Conservation (phyloP, 2,797 vertebrate species). For the Chiroxiphia lanceolata region DNA sequence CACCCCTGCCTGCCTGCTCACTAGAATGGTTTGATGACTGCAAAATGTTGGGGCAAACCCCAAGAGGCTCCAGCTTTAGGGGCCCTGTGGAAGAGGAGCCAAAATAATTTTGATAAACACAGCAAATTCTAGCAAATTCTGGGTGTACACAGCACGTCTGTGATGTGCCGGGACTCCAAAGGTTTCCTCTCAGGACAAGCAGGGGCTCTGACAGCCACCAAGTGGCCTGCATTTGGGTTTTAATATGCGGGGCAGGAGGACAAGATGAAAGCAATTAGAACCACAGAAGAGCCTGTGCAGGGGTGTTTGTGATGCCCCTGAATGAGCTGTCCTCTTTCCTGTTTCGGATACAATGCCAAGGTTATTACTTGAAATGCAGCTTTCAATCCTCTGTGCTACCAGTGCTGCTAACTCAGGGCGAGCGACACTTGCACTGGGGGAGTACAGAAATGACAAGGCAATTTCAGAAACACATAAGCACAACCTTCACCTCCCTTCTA, state of each 20-base stretch:
- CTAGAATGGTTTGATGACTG: not conserved
- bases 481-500: not conserved
- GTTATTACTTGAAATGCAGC: not conserved
- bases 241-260: not conserved
- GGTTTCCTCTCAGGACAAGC: not conserved
- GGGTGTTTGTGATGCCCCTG: not conserved
- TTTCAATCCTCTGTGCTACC: not conserved
- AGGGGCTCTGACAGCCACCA: not conserved
- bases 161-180: accelerated
- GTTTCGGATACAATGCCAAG: not conserved
- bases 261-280: not conserved
- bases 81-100: not conserved
- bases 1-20: not conserved
- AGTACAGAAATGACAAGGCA: constrained; percentile 7
- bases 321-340: not conserved
- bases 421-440: constrained; percentile 40
- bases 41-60: not conserved
- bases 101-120: not conserved
- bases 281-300: not conserved
- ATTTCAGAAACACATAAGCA: constrained; percentile 18
- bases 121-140: not conserved
- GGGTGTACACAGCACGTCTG: not conserved
- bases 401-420: not conserved
- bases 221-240: not conserved
- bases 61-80: not conserved